These are phyloP conservation scores for Brachycybe producta DNA, from an alignment of 2,888 invertebrate genomes.

Conservation along the genomic window DNA sequence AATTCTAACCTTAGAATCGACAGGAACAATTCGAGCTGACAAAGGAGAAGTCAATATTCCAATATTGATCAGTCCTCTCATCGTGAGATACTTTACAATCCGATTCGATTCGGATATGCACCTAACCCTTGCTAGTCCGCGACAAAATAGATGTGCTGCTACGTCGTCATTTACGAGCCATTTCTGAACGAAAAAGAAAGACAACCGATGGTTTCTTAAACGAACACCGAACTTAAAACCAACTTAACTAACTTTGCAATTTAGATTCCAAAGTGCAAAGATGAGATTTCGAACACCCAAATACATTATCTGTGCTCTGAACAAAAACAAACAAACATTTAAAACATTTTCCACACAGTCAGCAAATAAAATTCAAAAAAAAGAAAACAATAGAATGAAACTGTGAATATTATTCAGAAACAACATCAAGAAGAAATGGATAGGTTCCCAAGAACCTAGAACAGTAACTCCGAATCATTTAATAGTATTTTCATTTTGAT, in stretches of 20 bases:
- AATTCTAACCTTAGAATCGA: neutral
- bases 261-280: constrained; percentile 34
- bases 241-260: constrained; percentile 29
- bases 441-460: too few relatives aligned
- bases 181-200: constrained; percentile 26
- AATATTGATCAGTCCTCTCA: constrained; percentile 32
- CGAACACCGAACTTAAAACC: neutral
- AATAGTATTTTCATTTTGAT: too few relatives aligned
- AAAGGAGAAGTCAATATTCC: constrained; percentile 28
- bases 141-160: constrained; percentile 30
- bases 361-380: too few relatives aligned
- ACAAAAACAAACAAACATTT: constrained; percentile 11
- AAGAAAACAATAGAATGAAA: too few relatives aligned
- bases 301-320: constrained; percentile 29
- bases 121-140: constrained; percentile 33
- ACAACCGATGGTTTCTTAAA: constrained; percentile 1
- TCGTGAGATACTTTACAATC: constrained; percentile 31
- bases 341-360: neutral
- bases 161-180: constrained; percentile 32
- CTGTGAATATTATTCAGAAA: too few relatives aligned
- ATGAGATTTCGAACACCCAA: constrained; percentile 36
- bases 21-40: too few relatives aligned
- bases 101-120: constrained; percentile 28
- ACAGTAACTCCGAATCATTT: too few relatives aligned
- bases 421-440: too few relatives aligned